Evolutionary conservation across 2,797 vertebrate species (phyloP), one percentile per base, ranked within the genome.

Genomic region (Hafferia zeledoni): DNA sequence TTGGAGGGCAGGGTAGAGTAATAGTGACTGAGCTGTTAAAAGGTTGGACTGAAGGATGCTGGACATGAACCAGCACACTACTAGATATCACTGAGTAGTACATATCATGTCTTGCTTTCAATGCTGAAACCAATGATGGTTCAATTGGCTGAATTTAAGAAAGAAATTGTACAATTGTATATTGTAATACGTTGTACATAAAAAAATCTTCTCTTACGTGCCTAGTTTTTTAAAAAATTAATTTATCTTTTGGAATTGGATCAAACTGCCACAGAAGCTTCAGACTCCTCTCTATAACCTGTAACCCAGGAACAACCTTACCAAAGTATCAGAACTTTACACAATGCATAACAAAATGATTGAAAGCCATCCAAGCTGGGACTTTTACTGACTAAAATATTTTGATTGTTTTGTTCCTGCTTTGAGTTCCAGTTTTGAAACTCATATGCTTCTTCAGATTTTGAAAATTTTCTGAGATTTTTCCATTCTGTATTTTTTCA

Each of bases 131-230:
- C 30, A 99, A 83, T 35, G 96, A 95, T 19, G 98, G 84, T 17
- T 99, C 99, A 55, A 99, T 75, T 9, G 98, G 98, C 90, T 98
- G 99, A 82, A 99, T 95, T 98, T 99, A 97, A 92, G n/a, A 83
- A 94, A 88, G 30, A 25, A 92, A 57, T 50, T n/a, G 3, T 55
- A 71, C 16, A 87, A 28, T 86, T 50, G 24, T 24, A 49, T 49
- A 49, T 49, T 49, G 47, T 49, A 49, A 24, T 49, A 49, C 8
- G 25, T 57, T 33, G 17, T 20, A 94, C 78, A 47, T 31, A 2
- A 70, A 49, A 24, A 44, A n/a, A 43, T 47, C 11, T 75, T 79
- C 30, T 18, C 18, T 65, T 70, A 52, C 4, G 28, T 35, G 18
- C 4, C 4, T 49, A 10, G 1, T 5, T n/a, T 33, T 75, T 81